Evolutionary conservation across 2,888 invertebrate species (phyloP), one percentile per base, ranked within the genome.

Genomic region (Allacma fusca): DNA sequence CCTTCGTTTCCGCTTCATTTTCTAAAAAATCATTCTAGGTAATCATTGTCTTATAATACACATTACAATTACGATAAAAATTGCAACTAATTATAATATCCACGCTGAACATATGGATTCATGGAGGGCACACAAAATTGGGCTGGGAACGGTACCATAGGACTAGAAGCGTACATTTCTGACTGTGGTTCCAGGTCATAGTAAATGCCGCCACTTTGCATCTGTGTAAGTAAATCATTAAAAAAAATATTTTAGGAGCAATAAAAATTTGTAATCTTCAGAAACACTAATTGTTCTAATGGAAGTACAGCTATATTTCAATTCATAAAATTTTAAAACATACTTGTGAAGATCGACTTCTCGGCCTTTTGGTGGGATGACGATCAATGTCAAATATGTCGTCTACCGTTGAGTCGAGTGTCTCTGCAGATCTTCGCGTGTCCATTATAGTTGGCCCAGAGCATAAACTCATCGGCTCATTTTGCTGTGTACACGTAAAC

Each of bases 151-250:
- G 78, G 71, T 29, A 78, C 75, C 65, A 78, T 76, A 12, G 78
- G 81, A 79, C 76, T 81, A 24, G 84, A 81, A 34, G 81, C 82
- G 74, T 84, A 84, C 65, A 84, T 84, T 26, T 84, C 84, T n/a
- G 82, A 79, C 74, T 81, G 80, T 23, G 82, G 82, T 59, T 83
- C 95, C 34, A 95, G 94, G 85, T 95, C 95, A 85, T 95, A 95
- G 87, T 95, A 95, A 84, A 95, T 94, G 72, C 94, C 78, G 44
- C 76, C 94, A 83, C 92, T 94, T 89, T 94, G 94, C 87, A 94
- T 94, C 95, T 95, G 88, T 40, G 40, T 40, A 5, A 40, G 13
- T 40, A 75, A 89, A 89, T 83, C 76, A 80, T 80, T 19, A 68
- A 16, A 44, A 7, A 70, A 34, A 69, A 69, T 21, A 43, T 83